A percentile compares a stretch with the other conserved stretches of the same genome.
phyloP scores from a whole-genome alignment of 1,140 invertebrate genomes.

The Drosophila oshimai region DNA sequence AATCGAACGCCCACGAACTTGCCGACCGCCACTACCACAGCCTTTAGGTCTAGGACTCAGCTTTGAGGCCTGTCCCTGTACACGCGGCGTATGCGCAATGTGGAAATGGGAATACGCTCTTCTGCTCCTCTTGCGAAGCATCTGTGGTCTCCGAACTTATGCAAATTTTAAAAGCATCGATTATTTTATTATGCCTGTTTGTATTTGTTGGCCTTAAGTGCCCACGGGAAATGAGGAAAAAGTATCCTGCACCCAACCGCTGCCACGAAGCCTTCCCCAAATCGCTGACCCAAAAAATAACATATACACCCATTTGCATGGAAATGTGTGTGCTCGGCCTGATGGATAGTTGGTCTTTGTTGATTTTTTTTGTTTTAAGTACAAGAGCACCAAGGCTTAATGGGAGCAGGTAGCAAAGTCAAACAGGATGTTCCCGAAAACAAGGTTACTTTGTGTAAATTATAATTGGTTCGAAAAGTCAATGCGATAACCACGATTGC shows the following conservation, averaged over 20 bases:
- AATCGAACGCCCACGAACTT: slow-evolving; percentile 38
- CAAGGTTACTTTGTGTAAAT: too few relatives aligned
- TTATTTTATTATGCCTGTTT: slow-evolving; percentile 52
- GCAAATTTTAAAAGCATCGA: slow-evolving; percentile 67
- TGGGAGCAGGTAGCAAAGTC: neutral
- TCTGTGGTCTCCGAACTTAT: slow-evolving; percentile 58
- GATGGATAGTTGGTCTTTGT: slow-evolving; percentile 27
- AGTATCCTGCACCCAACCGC: slow-evolving; percentile 3
- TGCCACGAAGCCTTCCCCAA: neutral
- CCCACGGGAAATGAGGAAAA: neutral
- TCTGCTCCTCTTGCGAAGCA: slow-evolving; percentile 21
- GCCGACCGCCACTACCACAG: slow-evolving; percentile 6
- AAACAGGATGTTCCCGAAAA: neutral
- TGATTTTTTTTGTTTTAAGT: slow-evolving; percentile 5
- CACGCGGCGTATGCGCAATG: slow-evolving; percentile 50
- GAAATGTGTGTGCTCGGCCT: slow-evolving; percentile 20
- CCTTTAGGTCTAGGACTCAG: slow-evolving; percentile 18
- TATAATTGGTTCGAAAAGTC: too few relatives aligned
- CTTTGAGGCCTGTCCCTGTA: neutral
- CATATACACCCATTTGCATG: slow-evolving; percentile 30
- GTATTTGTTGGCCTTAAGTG: slow-evolving; percentile 25
- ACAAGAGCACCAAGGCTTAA: slow-evolving; percentile 5
- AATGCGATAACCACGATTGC: too few relatives aligned
- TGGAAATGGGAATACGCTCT: slow-evolving; percentile 16
- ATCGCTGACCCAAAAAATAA: slow-evolving; percentile 35